These are phyloP conservation scores for Ditylenchus dipsaci DNA, from an alignment of 1,140 invertebrate genomes.

Conservation along the genomic window DNA sequence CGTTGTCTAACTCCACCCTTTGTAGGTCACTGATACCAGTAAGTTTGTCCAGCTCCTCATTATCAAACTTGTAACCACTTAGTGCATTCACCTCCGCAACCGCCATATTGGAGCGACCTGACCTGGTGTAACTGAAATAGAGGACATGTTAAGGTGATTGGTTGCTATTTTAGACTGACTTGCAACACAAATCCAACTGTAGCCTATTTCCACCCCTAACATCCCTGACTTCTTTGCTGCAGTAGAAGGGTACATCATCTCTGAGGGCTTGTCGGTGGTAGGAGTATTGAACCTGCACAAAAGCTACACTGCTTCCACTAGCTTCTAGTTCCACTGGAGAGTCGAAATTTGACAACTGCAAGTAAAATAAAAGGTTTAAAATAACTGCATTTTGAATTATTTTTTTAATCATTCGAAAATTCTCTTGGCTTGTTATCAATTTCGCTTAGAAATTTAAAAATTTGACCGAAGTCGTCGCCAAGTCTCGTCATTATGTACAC, in stretches of 20 bases:
- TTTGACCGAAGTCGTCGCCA: no score
- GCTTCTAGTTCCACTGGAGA: slow-evolving; percentile 41
- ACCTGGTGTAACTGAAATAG: slow-evolving; percentile 51
- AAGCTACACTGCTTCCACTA: slow-evolving; percentile 47
- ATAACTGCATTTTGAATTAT: background rate
- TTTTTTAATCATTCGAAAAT: no score
- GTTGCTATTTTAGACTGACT: no score
- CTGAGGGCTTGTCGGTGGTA: slow-evolving; percentile 48
- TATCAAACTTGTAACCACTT: slow-evolving; percentile 51
- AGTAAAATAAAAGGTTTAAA: background rate
- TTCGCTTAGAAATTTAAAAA: no score
- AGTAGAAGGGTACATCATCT: slow-evolving; percentile 55
- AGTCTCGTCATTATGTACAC: no score
- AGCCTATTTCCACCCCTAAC: slow-evolving; percentile 49
- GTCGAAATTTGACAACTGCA: slow-evolving; percentile 50
- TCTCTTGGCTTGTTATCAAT: no score
- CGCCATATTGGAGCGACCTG: slow-evolving; percentile 54
- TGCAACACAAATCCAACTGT: slow-evolving; percentile 56
- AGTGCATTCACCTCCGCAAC: slow-evolving; percentile 50
- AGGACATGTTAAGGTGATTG: background rate
- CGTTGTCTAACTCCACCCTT: slow-evolving; percentile 55
- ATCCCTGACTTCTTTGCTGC: slow-evolving; percentile 50
- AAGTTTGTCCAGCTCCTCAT: slow-evolving; percentile 36
- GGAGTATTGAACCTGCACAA: slow-evolving; percentile 54
- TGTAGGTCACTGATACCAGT: slow-evolving; percentile 53